Conservation (phyloP, 2,888 invertebrate species). For the Pseudeuparius sepicola region DNA sequence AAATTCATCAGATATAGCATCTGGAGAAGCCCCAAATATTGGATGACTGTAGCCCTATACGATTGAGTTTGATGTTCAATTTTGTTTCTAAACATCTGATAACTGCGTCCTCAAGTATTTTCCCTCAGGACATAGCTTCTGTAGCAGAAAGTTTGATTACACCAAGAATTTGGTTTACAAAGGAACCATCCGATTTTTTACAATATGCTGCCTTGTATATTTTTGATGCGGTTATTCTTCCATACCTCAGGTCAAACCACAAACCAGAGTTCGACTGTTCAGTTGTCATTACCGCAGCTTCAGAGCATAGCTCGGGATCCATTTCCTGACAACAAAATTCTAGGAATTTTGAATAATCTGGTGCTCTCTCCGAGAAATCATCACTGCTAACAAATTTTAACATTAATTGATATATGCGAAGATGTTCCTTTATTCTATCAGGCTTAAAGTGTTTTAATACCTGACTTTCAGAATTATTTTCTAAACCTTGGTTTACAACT, state of each 20-base stretch:
- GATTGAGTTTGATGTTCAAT: constrained; percentile 5
- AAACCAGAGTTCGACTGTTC: too few species aligned
- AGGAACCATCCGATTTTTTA: constrained; percentile 2
- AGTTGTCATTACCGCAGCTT: constrained; percentile 10
- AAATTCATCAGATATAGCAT: constrained; percentile 11
- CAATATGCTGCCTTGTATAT: constrained; percentile 10
- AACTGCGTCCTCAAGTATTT: constrained; percentile 3
- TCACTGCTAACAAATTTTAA: too few species aligned
- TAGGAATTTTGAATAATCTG: constrained; percentile 10
- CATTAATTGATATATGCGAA: constrained; percentile 13
- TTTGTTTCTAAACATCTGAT: constrained; percentile 2
- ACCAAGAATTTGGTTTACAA: constrained; percentile 13
- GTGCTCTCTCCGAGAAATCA: constrained; percentile 4
- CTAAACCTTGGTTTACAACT: constrained; percentile 10
- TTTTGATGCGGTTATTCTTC: constrained; percentile 14
- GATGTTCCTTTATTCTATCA: constrained; percentile 6
- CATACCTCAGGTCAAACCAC: constrained; percentile 12
- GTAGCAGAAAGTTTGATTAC: constrained; percentile 6
- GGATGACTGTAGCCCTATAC: constrained; percentile 10
- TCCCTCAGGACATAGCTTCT: constrained; percentile 7
- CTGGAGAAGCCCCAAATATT: constrained; percentile 12
- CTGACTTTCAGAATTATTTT: constrained; percentile 12
- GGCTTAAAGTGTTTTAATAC: constrained; percentile 10
- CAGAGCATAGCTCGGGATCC: constrained; percentile 4
- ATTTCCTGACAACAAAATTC: constrained; percentile 13